phyloP scores from a whole-genome alignment of 2,113 vertebrate genomes.

The Zosterops lateralis region DNA sequence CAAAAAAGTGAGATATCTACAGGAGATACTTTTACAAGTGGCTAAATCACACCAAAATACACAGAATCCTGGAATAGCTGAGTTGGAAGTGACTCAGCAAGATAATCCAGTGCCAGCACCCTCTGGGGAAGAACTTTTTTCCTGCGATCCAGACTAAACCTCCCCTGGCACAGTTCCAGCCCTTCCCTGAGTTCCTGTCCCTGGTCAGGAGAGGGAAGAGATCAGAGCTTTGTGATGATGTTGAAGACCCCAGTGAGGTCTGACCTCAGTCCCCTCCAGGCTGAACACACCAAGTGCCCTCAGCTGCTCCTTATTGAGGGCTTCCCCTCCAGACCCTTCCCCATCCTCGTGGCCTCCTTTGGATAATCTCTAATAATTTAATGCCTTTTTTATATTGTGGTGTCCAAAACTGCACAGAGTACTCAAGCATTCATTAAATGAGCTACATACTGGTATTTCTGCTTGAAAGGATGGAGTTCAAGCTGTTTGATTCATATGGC shows the following conservation, averaged over 20 bases:
- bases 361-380: neutral
- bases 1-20: neutral
- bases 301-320: neutral
- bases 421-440: neutral
- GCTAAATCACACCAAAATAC: neutral
- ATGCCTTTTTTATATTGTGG: neutral
- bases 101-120: neutral
- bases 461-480: neutral
- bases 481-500: neutral
- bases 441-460: neutral
- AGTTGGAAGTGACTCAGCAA: accelerated
- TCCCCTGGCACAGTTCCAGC: neutral
- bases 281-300: neutral
- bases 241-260: neutral
- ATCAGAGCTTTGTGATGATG: no score
- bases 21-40: neutral
- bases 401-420: neutral
- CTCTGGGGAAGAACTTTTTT: neutral
- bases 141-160: accelerated
- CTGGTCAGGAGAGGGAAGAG: no score
- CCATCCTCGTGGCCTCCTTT: neutral
- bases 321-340: neutral
- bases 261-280: neutral
- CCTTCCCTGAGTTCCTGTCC: accelerated
- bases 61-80: neutral